These are phyloP conservation scores for Brachionus rubens DNA, from an alignment of 1,140 invertebrate genomes.

Conservation along the genomic window DNA sequence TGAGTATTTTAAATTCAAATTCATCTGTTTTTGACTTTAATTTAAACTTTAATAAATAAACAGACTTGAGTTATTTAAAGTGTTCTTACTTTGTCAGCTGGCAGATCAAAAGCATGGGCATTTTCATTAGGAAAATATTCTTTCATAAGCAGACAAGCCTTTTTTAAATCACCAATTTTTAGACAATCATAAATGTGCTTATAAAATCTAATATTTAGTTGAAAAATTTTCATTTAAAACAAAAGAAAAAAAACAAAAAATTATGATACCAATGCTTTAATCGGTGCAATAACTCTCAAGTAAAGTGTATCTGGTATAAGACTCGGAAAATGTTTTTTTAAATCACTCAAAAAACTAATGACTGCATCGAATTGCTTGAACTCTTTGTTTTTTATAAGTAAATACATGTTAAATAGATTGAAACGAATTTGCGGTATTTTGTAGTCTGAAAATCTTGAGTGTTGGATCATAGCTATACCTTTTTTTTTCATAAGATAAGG, in stretches of 20 bases:
- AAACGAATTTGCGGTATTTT: not conserved
- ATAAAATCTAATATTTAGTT: too few species aligned
- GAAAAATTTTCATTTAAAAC: too few species aligned
- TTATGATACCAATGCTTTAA: slow-evolving; percentile 13
- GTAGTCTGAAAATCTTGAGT: slow-evolving; percentile 6
- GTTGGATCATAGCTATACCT: not conserved
- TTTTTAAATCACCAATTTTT: not conserved
- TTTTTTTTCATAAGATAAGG: not conserved
- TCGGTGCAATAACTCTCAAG: not conserved
- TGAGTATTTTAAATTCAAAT: slow-evolving; percentile 8
- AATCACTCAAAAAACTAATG: not conserved
- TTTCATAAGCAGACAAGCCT: not conserved
- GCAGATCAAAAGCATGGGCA: not conserved
- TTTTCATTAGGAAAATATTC: slow-evolving; percentile 14
- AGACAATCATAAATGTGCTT: slow-evolving; percentile 24
- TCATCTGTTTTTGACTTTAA: not conserved
- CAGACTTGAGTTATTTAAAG: not conserved
- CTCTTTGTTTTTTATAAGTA: slow-evolving; percentile 19
- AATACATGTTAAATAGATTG: slow-evolving; percentile 2
- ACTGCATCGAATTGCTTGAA: slow-evolving; percentile 11
- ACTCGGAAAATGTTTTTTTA: not conserved
- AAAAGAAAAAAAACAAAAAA: not conserved
- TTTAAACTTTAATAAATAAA: not conserved
- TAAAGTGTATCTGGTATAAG: not conserved
- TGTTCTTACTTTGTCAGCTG: not conserved